Evolutionary conservation across 2,888 invertebrate species (phyloP), one percentile per base, ranked within the genome.

Genomic region (Gymnocheta viridis): DNA sequence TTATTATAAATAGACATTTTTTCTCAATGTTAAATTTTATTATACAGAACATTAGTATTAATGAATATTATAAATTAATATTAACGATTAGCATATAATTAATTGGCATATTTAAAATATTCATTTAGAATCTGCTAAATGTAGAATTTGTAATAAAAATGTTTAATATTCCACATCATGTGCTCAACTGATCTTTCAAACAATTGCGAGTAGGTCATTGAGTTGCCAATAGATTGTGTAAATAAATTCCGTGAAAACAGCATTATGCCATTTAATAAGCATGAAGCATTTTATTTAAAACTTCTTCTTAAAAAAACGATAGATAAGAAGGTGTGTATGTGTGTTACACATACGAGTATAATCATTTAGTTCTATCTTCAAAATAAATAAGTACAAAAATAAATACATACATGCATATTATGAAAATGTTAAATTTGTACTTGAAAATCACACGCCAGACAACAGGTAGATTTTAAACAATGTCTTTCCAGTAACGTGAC

Each of bases 191-290:
- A 69, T 77, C 35, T 38, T 67, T 47, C 32, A 44, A 81, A 81
- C 74, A 67, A 67, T 54, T 64, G 22, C 19, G n/a, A 17, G 44
- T 78, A 62, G 82, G 72, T 82, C 82, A 78, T 82, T 82, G 77
- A 78, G 82, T 67, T 82, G 72, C n/a, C 67, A 78, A 72, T 82
- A 82, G 77, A 77, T 77, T 70, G 58, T 56, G 70, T 72, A 67
- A 82, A 82, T 60, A 72, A 72, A 70, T 54, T 44, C 24, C 32
- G 44, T 60, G 24, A 29, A 67, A 22, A 49, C 29, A 78, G n/a
- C 27, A 27, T 54, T 62, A 49, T 35, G n/a, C 24, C 27, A 22
- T 17, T 49, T 41, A 32, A 47, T 35, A 32, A 38, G 54, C 17
- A 27, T 56, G 54, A 54, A 56, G 17, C 29, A 14, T 24, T 6